Evolutionary conservation across 2,888 invertebrate genomes (phyloP).

Genomic region (Apamea crenata): DNA sequence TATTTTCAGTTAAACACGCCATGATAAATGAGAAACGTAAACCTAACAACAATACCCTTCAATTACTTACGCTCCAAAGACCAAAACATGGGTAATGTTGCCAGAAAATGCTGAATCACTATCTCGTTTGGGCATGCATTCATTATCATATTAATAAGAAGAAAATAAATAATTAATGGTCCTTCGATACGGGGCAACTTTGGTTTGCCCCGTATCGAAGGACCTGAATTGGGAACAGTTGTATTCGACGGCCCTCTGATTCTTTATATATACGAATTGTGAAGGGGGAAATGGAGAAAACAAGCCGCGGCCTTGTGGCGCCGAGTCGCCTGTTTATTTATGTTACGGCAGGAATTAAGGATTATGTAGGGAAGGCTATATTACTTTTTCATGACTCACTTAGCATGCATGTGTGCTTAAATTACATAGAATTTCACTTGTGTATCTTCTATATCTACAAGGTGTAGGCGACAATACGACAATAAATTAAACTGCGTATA

Average conservation of each 20-base stretch:
- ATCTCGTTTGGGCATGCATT: slow-evolving; percentile 72
- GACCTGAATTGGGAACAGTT: slow-evolving; percentile 65
- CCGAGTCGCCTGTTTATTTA: slow-evolving; percentile 56
- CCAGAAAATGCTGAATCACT: slow-evolving; percentile 65
- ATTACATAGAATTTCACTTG: not conserved
- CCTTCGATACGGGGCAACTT: slow-evolving; percentile 64
- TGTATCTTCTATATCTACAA: not conserved
- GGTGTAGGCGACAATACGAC: not conserved
- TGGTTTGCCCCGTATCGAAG: too few relatives aligned
- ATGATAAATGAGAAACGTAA: slow-evolving; percentile 27
- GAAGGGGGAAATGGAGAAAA: slow-evolving; percentile 46
- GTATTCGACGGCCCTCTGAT: slow-evolving; percentile 60
- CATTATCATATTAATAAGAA: slow-evolving; percentile 76
- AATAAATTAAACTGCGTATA: not conserved
- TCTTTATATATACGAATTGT: slow-evolving; percentile 35
- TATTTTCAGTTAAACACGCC: slow-evolving; percentile 20
- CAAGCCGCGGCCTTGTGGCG: slow-evolving; percentile 58
- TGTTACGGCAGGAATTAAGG: slow-evolving; percentile 41
- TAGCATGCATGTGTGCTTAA: not conserved
- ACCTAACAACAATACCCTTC: slow-evolving; percentile 45
- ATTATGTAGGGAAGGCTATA: slow-evolving; percentile 16
- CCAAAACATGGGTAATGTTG: slow-evolving; percentile 67
- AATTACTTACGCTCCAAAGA: slow-evolving; percentile 51
- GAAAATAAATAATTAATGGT: slow-evolving; percentile 71
- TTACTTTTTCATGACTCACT: slow-evolving; percentile 16